Base-by-base conservation (phyloP, 2,113 vertebrate genomes). In the Balaeniceps rex region DNA sequence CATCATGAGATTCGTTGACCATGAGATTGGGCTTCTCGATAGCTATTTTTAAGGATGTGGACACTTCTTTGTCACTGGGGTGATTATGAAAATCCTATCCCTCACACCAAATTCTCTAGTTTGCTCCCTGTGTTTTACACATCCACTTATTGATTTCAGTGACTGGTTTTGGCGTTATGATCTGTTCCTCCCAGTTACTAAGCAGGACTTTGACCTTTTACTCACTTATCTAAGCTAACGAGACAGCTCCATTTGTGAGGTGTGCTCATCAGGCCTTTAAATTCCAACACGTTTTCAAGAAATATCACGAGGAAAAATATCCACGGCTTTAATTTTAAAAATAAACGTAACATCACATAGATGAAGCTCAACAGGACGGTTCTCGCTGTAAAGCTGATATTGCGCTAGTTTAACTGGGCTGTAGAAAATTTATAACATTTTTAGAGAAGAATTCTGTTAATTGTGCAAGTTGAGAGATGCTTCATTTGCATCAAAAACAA, bases 401-500 rank as follows among this genome's bases (percentile, higher is more conserved):
- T 65, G 40, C 11, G 8, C 42, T 84, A 36, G 33, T 78, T 89
- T 91, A 68, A 65, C 22, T 23, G 57, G 86, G 26, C 64, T 46
- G 54, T 34, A 80, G 65, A 80, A 91, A 88, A 83, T 11, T 14
- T 26, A 5, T 21, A 36, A 36, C 9, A 14, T 24, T 93, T 94
- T 81, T 40, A 63, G 40, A 92, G 49, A 91, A 83, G 81, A 77
- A 81, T 96, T 95, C 74, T 87, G 21, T 83, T 96, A 97, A 96
- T 97, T 93, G 83, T 83, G 46, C 74, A 69, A 86, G 79, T 78
- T 86, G 88, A 94, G 54, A 93, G 90, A 83, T 88, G 95, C 88
- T 88, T 97, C 94, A 94, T 95, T 98, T 97, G 93, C 95, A 90
- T 94, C 80, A 84, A 95, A 98, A 97, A 94, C 94, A 97, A 83